Evolutionary conservation across 2,113 vertebrate species (phyloP), one percentile per base, ranked within the genome.

Genomic region (Cichladusa arquata): DNA sequence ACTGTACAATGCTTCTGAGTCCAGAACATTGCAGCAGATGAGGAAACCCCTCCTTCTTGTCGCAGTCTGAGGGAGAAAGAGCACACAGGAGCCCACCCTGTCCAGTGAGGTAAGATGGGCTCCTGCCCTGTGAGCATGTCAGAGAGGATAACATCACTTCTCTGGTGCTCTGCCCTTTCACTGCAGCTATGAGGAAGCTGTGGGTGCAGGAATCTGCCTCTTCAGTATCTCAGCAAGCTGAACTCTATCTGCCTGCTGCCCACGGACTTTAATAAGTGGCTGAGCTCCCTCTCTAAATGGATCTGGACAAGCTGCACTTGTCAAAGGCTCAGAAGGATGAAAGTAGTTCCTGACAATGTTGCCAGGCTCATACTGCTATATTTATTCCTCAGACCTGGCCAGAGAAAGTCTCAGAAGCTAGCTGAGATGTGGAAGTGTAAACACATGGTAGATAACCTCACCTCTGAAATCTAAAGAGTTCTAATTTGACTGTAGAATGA

Each of bases 211-310:
- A 81, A 66, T 61, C 57, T 62, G 34, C 2, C 9, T 4, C 25
- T 54, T 42, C 57, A 38, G 24, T 47, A 77, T 72, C 53, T 80
- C 15, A 4, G 57, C 40, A 92, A 62, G 18, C 22, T 83, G 67
- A 80, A 47, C 26, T 83, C 58, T 42, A 60, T 22, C n/a, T 73
- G 9, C 22, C 15, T 70, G 31, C 44, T 76, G 60, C n/a, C 60
- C 23, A 42, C 0, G 1, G 65, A 45, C 51, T 62, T 14, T 34
- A 73, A 23, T 0, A 6, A 42, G 61, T n/a, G 34, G 34, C 70
- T 88, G 33, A 85, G n/a, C 23, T 51, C 53, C 14, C 23, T 69
- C 26, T 19, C 24, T 44, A 44, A 57, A 64, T 42, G 34, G 15
- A 78, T 66, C 36, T 57, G 56, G 36, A 83, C 14, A 61, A 57